phyloP scores from a whole-genome alignment of 2,113 vertebrate species.

The Tonatia bakeri region DNA sequence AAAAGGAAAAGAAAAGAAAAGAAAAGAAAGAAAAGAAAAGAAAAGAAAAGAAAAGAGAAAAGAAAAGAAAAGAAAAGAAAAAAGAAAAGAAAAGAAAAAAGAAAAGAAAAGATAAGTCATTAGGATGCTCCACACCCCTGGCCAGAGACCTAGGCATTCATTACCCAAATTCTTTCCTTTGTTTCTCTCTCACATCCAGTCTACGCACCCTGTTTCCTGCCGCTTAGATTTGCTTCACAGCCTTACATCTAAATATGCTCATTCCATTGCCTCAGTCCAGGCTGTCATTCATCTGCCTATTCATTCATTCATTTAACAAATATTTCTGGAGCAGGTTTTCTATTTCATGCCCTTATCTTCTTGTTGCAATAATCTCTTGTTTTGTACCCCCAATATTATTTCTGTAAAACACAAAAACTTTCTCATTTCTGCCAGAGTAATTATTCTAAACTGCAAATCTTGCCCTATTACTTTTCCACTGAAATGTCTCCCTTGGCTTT shows the following conservation, averaged over 20 bases:
- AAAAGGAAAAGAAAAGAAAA: too few relatives aligned
- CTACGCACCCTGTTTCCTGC: rapidly evolving
- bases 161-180: neutral
- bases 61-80: rapidly evolving
- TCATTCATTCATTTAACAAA: neutral
- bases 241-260: neutral
- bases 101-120: too few relatives aligned
- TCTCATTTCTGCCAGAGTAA: neutral
- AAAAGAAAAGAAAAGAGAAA: rapidly evolving
- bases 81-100: rapidly evolving
- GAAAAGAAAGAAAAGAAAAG: neutral
- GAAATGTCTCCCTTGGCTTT: neutral
- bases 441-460: neutral
- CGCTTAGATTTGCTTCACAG: neutral
- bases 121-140: neutral
- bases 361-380: neutral
- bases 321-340: neutral
- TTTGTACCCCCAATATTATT: neutral
- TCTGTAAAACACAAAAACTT: neutral
- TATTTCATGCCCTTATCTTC: neutral
- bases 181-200: neutral
- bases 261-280: neutral
- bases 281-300: neutral
- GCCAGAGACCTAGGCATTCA: neutral
- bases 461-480: neutral